Conservation (phyloP, 1,140 invertebrate species). For the Ectropis grisescens region DNA sequence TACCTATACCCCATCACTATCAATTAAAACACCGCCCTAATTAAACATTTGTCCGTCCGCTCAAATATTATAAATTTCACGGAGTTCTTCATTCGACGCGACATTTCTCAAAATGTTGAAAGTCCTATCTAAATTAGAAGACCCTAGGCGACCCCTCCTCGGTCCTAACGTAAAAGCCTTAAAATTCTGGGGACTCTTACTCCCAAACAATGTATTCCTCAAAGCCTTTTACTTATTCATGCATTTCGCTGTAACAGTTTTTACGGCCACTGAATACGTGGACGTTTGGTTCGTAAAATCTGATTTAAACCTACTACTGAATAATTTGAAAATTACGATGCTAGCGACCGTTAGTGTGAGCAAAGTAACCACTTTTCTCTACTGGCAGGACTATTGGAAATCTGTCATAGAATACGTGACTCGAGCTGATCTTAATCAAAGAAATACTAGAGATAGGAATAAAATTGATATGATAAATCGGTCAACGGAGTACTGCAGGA, state of each 20-base stretch:
- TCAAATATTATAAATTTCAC: too few relatives aligned
- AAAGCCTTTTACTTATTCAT: slow-evolving; percentile 36
- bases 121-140: slow-evolving; percentile 37
- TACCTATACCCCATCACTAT: too few relatives aligned
- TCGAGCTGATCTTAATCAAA: slow-evolving; percentile 28
- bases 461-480: slow-evolving; percentile 23
- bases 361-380: slow-evolving; percentile 40
- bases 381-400: slow-evolving; percentile 43
- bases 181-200: slow-evolving; percentile 47
- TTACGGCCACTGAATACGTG: slow-evolving; percentile 36
- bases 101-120: slow-evolving; percentile 17
- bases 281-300: slow-evolving; percentile 49
- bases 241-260: slow-evolving; percentile 36
- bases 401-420: slow-evolving; percentile 44
- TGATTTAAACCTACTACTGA: slow-evolving; percentile 39
- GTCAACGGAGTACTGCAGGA: slow-evolving; percentile 45
- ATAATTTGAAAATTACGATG: slow-evolving; percentile 51
- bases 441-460: slow-evolving; percentile 10
- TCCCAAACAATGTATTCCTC: slow-evolving; percentile 26
- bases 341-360: slow-evolving; percentile 39
- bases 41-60: too few relatives aligned
- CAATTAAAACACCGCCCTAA: too few relatives aligned
- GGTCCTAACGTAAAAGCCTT: slow-evolving; percentile 44
- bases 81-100: too few relatives aligned
- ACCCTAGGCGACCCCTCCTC: slow-evolving; percentile 32